These are phyloP conservation scores for Cardinalis cardinalis DNA, from an alignment of 2,113 vertebrate genomes.

Conservation along the genomic window DNA sequence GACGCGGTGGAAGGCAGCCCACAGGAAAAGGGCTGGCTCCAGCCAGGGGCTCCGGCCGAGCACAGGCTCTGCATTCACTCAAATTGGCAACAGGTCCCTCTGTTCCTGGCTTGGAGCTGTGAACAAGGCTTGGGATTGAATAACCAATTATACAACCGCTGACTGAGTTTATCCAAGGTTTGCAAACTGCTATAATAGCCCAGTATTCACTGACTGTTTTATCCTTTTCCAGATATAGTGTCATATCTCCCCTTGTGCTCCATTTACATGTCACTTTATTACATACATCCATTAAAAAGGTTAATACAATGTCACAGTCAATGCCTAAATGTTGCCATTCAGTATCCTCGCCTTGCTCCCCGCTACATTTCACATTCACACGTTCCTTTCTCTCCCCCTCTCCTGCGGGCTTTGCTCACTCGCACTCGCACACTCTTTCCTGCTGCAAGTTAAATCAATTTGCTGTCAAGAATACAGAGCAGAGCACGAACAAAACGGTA, in stretches of 20 bases:
- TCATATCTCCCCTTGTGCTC: conserved; percentile 79
- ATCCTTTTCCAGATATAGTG: conserved; percentile 82
- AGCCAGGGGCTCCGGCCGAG: conserved; percentile 78
- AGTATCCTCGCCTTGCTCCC: conserved; percentile 49
- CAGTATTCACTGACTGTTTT: conserved; percentile 85
- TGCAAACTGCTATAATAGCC: conserved; percentile 89
- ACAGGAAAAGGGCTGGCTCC: conserved; percentile 98
- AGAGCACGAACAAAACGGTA: conserved; percentile 48
- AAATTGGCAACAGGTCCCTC: conserved; percentile 87
- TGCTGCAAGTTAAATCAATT: conserved; percentile 61
- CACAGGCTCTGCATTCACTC: conserved; percentile 95
- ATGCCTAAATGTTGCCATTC: conserved; percentile 74
- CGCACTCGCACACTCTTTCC: conserved; percentile 9
- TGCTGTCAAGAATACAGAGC: conserved; percentile 62
- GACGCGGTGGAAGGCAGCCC: conserved; percentile 92
- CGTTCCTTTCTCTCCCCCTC: conserved; percentile 50
- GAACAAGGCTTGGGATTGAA: conserved; percentile 91
- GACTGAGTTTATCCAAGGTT: conserved; percentile 92
- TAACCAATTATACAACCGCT: conserved; percentile 94
- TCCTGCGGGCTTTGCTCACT: not conserved
- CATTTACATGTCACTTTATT: conserved; percentile 83
- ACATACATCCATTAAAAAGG: conserved; percentile 79
- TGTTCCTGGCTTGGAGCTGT: conserved; percentile 82
- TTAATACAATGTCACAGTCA: conserved; percentile 78
- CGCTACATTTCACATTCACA: conserved; percentile 33